Base-by-base conservation (phyloP, 2,797 vertebrate species). In the Dermochelys coriacea region DNA sequence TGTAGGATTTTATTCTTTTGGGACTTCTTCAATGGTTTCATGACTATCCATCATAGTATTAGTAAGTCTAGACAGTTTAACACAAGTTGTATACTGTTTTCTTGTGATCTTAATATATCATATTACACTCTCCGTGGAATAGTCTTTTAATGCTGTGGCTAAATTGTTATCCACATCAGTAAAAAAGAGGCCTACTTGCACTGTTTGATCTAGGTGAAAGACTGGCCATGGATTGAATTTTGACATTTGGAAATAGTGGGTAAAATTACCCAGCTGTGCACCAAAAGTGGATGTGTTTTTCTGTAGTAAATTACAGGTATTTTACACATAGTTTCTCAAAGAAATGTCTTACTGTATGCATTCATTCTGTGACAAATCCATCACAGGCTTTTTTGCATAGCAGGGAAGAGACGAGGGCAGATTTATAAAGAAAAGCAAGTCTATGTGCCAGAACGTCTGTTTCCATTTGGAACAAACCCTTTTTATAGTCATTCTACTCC, bases 221-320 rank as follows among this genome's bases (percentile, higher is more conserved):
- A 91, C 84, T 90, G 83, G 59, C 84, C 82, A 41, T 5, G 80
- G 71, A 95, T 94, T 96, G 88, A 95, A 88, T 96, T 91, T 93
- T 91, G 91, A 96, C 88, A 91, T 97, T 97, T 96, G 95, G 96
- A 97, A 97, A 93, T 88, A 91, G 88, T 88, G 92, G 87, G 29
- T 93, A 96, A 93, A 96, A 97, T 97, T 97, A 94, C 59, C 80
- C 91, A 89, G 84, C 95, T 98, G 82, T 84, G 29, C 87, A 96
- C 91, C 88, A 95, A 97, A 97, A 90, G 82, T 88, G 12, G 2
- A 14, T 77, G 31, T 86, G 5, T 83, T 84, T 90, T 37, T 94
- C 27, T 82, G 41, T 91, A 87, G 81, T 82, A 93, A 93, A 81
- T 88, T 71, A 50, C 87, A 95, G 86, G 85, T 97, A 94, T 96